Conservation (phyloP, 2,113 vertebrate genomes). For the Anguilla rostrata region DNA sequence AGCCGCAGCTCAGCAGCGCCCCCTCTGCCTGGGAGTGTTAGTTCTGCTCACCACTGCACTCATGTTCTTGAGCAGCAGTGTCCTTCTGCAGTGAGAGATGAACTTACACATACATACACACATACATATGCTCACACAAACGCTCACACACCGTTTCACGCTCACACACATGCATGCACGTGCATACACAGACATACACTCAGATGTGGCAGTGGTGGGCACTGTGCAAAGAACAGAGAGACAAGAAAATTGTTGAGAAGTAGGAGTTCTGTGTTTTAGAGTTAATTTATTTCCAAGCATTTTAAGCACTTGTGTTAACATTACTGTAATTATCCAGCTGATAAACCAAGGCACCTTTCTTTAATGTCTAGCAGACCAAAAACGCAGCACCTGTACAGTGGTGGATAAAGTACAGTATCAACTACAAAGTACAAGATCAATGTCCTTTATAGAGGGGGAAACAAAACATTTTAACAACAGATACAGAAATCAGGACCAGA, state of each 20-base stretch:
- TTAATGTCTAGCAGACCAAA: not conserved
- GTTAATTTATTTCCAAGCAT: too few species aligned
- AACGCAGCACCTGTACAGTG: not conserved
- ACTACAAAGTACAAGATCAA: too few species aligned
- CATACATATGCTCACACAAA: not conserved
- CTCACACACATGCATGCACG: too few species aligned
- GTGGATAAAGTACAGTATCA: not conserved
- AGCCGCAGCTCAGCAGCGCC: slow-evolving; percentile 14
- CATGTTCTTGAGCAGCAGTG: slow-evolving; percentile 56
- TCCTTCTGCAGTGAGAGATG: slow-evolving; percentile 60
- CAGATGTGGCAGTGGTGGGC: too few species aligned
- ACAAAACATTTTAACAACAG: too few species aligned
- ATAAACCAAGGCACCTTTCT: not conserved
- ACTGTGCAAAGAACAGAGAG: not conserved
- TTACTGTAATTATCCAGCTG: not conserved
- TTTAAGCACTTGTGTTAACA: not conserved
- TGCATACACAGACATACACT: too few species aligned
- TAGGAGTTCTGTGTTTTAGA: not conserved
- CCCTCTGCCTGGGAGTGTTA: slow-evolving; percentile 29
- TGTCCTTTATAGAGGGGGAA: too few species aligned
- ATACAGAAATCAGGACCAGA: too few species aligned
- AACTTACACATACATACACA: not conserved
- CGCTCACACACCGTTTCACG: too few species aligned
- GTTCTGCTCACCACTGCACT: slow-evolving; percentile 50
- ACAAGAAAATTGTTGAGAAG: not conserved